These are phyloP conservation scores for Drosophila meridionalis DNA, from an alignment of 2,888 invertebrate species.

Conservation along the genomic window DNA sequence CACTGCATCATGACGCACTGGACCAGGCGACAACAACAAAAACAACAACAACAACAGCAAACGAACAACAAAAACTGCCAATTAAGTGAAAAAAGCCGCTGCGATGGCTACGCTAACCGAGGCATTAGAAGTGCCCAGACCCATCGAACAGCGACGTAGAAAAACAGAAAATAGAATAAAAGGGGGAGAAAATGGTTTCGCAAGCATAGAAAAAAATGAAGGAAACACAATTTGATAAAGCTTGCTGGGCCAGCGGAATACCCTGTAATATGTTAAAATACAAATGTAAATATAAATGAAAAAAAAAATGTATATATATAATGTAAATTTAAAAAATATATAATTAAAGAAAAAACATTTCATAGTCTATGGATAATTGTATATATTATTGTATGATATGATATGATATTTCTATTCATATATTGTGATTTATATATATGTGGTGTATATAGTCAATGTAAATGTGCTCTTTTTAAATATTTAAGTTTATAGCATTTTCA, in stretches of 20 bases:
- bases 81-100: slow-evolving; percentile 68
- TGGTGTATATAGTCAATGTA: too few species aligned
- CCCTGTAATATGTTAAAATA: not conserved
- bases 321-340: not conserved
- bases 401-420: too few species aligned
- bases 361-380: too few species aligned
- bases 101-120: slow-evolving; percentile 45
- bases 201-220: slow-evolving; percentile 6
- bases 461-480: too few species aligned
- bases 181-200: slow-evolving; percentile 8
- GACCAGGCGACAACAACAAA: slow-evolving; percentile 16
- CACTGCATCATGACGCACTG: slow-evolving; percentile 45
- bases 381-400: too few species aligned
- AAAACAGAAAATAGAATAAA: slow-evolving; percentile 4
- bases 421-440: too few species aligned
- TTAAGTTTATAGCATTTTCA: too few species aligned
- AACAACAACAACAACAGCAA: slow-evolving; percentile 20
- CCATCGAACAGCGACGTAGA: slow-evolving; percentile 30
- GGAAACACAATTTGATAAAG: not conserved
- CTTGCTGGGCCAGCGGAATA: not conserved
- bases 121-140: slow-evolving; percentile 41
- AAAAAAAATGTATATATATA: too few species aligned
- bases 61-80: slow-evolving; percentile 55
- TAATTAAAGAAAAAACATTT: too few species aligned
- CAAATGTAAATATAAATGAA: too few species aligned